Evolutionary conservation across 2,888 invertebrate genomes (phyloP).

Genomic region (Ochropacha duplaris): DNA sequence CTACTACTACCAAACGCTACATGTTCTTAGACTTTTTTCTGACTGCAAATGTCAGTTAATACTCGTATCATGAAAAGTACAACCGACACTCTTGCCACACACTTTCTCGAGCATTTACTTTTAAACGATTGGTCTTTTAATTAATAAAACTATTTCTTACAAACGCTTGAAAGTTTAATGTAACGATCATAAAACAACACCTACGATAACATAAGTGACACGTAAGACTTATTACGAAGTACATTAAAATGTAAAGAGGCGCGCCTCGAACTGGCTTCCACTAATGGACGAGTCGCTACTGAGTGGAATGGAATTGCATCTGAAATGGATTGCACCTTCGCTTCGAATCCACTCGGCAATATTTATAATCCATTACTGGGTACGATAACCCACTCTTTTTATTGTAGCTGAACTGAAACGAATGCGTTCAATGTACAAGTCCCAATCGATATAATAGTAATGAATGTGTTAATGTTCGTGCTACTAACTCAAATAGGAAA

Average conservation of each 20-base stretch:
- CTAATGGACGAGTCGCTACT: conserved; percentile 40
- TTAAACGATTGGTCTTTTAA: conserved; percentile 3
- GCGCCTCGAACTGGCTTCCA: conserved; percentile 40
- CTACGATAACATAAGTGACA: conserved; percentile 25
- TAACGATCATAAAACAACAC: conserved; percentile 21
- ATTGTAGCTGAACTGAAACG: background rate
- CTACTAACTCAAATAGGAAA: background rate
- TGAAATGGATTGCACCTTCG: conserved; percentile 59
- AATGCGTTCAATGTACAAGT: background rate
- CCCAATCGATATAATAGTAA: background rate
- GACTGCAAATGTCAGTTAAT: conserved; percentile 49
- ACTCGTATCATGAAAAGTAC: conserved; percentile 34
- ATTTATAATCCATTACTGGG: conserved; percentile 61
- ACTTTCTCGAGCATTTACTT: too few relatives aligned
- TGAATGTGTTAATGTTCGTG: background rate
- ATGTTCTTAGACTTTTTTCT: conserved; percentile 20
- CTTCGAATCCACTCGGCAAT: conserved; percentile 25
- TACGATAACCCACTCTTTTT: conserved; percentile 16
- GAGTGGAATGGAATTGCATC: conserved; percentile 51
- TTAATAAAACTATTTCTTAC: conserved; percentile 15
- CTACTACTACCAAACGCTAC: background rate
- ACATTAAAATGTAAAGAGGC: conserved; percentile 57
- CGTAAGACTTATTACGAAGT: conserved; percentile 33
- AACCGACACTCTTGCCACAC: conserved; percentile 29
- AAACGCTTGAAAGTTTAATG: conserved; percentile 8